These are phyloP conservation scores for Aphidius gifuensis DNA, from an alignment of 1,140 invertebrate species.

Conservation along the genomic window DNA sequence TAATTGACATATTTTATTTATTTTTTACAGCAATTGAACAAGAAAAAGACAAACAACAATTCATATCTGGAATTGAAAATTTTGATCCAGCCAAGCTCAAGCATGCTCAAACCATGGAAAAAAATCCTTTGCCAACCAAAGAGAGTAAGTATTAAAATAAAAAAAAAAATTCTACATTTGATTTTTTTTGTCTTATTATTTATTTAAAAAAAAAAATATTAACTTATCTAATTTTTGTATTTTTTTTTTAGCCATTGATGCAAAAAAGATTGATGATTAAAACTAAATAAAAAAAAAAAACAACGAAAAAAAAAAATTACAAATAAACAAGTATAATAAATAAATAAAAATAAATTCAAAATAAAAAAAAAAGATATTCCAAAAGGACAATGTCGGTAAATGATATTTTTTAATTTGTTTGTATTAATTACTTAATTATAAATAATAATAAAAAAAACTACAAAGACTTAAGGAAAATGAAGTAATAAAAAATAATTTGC, in stretches of 20 bases:
- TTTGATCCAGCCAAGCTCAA: constrained; percentile 83
- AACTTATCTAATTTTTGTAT: background rate
- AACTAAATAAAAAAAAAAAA: background rate
- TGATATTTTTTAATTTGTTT: constrained; percentile 11
- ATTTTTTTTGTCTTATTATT: background rate
- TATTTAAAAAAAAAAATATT: background rate
- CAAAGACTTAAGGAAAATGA: background rate
- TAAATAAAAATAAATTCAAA: constrained; percentile 42
- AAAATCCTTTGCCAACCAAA: constrained; percentile 83
- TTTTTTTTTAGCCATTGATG: constrained; percentile 41
- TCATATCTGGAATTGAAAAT: constrained; percentile 84
- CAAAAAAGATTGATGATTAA: constrained; percentile 41
- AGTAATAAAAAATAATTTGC: constrained; percentile 3
- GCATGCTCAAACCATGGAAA: constrained; percentile 85
- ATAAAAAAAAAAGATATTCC: constrained; percentile 19
- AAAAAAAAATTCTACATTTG: background rate
- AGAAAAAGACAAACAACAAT: constrained; percentile 82
- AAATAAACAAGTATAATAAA: constrained; percentile 49
- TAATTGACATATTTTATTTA: too few relatives aligned
- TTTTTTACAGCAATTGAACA: constrained; percentile 71
- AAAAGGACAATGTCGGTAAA: background rate
- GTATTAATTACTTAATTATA: constrained; percentile 2
- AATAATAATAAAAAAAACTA: constrained; percentile 7
- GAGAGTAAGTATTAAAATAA: constrained; percentile 45
- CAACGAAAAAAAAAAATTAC: background rate